A percentile compares a stretch with the other conserved stretches of the same genome.
phyloP scores from a whole-genome alignment of 2,888 invertebrate genomes.

The Pinctada fucata region DNA sequence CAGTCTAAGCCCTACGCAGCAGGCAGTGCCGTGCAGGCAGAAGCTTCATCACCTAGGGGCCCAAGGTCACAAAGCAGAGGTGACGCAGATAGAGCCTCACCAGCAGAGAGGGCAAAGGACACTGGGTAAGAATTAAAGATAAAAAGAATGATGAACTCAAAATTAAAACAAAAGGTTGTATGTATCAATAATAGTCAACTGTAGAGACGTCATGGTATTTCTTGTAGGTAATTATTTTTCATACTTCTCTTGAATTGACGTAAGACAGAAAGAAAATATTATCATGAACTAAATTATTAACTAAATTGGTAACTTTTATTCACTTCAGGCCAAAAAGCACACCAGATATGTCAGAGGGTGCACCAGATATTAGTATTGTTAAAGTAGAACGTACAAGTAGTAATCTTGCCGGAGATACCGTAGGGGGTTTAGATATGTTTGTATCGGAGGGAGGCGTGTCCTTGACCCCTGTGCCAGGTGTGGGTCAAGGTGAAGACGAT shows the following conservation, averaged over 20 bases:
- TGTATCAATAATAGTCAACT: too few relatives aligned
- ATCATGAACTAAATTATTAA: too few relatives aligned
- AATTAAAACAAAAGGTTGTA: too few relatives aligned
- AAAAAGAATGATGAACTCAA: too few relatives aligned
- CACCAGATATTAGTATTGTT: conserved; percentile 33
- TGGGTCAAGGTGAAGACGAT: not conserved
- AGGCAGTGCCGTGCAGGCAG: conserved; percentile 34
- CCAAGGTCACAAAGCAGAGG: conserved; percentile 5
- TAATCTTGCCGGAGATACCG: not conserved
- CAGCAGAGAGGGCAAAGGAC: conserved; percentile 11
- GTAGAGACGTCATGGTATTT: too few relatives aligned
- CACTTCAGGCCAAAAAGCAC: not conserved
- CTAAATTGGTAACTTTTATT: too few relatives aligned
- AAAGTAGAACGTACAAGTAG: conserved; percentile 24
- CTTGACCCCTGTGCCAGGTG: not conserved
- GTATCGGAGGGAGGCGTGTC: conserved; percentile 18
- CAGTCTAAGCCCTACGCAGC: conserved; percentile 29
- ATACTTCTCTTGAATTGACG: too few relatives aligned
- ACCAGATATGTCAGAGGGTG: not conserved
- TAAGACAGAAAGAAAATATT: too few relatives aligned
- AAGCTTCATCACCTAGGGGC: conserved; percentile 19
- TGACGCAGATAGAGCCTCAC: conserved; percentile 12
- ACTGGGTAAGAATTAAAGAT: conserved; percentile 3
- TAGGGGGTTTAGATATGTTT: conserved; percentile 30
- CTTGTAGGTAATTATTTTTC: too few relatives aligned